phyloP scores from a whole-genome alignment of 1,140 invertebrate species.

The Meloidogyne chitwoodi region DNA sequence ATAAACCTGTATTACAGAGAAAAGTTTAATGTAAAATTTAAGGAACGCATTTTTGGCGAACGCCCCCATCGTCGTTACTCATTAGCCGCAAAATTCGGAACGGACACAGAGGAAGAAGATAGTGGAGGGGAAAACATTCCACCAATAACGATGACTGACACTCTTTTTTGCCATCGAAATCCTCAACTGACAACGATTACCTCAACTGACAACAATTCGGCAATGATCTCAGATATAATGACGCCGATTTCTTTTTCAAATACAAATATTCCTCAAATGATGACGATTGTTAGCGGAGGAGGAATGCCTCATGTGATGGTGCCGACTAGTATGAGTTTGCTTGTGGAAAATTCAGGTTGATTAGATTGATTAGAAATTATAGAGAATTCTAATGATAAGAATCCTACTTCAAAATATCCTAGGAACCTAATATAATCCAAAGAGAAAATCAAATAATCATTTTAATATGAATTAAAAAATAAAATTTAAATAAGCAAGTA shows the following conservation, averaged over 20 bases:
- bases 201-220: background rate
- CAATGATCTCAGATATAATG: background rate
- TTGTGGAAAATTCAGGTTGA: background rate
- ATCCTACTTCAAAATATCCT: too few relatives aligned
- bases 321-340: slow-evolving; percentile 15
- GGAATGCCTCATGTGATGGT: slow-evolving; percentile 19
- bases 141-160: background rate
- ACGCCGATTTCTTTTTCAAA: background rate
- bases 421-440: too few relatives aligned
- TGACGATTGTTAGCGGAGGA: background rate
- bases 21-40: background rate
- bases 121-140: background rate
- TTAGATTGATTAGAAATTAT: too few relatives aligned
- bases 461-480: too few relatives aligned
- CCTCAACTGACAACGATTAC: background rate
- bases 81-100: background rate
- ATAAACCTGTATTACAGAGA: too few relatives aligned
- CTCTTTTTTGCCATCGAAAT: background rate
- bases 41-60: slow-evolving; percentile 18
- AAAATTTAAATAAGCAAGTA: too few relatives aligned
- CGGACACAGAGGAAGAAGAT: background rate
- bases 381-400: too few relatives aligned
- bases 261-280: background rate
- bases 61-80: slow-evolving; percentile 7
- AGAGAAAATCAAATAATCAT: too few relatives aligned